phyloP scores from a whole-genome alignment of 2,888 invertebrate species.

The Agriotes lineatus region DNA sequence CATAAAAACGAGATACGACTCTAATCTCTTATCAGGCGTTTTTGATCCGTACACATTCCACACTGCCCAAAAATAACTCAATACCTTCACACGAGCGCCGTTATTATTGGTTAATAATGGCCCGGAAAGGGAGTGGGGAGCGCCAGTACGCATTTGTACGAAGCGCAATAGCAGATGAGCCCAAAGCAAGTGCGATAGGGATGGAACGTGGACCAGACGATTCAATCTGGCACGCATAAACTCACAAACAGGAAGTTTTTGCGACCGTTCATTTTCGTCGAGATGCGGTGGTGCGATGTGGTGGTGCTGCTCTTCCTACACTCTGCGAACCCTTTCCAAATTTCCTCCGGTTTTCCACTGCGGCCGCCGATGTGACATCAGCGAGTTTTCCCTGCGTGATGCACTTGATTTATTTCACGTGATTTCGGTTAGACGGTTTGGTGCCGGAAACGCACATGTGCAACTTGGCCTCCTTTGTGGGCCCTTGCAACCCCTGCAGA shows the following conservation, averaged over 20 bases:
- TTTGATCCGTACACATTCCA: conserved; percentile 14
- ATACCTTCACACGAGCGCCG: conserved; percentile 35
- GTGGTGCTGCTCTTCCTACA: background rate
- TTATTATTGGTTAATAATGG: conserved; percentile 41
- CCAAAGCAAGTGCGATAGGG: conserved; percentile 30
- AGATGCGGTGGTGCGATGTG: conserved; percentile 21
- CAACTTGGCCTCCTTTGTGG: background rate
- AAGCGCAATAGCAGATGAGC: conserved; percentile 30
- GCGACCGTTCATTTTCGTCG: conserved; percentile 41
- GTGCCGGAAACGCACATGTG: conserved; percentile 21
- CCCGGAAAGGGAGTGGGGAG: conserved; percentile 40
- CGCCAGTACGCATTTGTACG: conserved; percentile 26
- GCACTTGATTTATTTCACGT: conserved; percentile 6
- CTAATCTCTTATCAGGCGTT: background rate
- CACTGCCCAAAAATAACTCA: conserved; percentile 31
- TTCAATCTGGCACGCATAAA: conserved; percentile 45
- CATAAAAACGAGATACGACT: background rate
- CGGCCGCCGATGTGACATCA: background rate
- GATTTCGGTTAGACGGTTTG: conserved; percentile 25
- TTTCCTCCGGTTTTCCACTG: background rate
- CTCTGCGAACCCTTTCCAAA: background rate
- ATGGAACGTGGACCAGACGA: conserved; percentile 42
- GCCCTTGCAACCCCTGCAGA: background rate
- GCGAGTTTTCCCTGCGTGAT: background rate
- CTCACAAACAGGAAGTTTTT: conserved; percentile 47